These are phyloP conservation scores for Carassius gibelio DNA, from an alignment of 2,113 vertebrate genomes.

Conservation along the genomic window DNA sequence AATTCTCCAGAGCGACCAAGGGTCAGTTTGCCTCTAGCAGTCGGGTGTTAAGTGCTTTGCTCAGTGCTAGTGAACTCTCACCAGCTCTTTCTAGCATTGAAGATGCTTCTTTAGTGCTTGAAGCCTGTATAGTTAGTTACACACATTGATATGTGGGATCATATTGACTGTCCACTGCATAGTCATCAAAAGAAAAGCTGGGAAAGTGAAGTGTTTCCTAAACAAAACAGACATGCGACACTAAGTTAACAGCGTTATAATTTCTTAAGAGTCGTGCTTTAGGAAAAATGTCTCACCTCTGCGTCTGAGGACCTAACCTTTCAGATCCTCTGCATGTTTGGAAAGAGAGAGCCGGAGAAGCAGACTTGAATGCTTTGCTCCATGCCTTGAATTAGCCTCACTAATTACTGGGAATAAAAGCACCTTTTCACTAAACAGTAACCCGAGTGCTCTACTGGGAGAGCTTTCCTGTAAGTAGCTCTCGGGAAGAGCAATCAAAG, in stretches of 20 bases:
- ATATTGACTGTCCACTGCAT: too few relatives aligned
- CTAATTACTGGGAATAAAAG: constrained; percentile 61
- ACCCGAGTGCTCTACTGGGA: constrained; percentile 63
- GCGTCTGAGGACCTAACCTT: constrained; percentile 44
- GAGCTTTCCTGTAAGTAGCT: constrained; percentile 62
- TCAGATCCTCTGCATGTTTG: constrained; percentile 51
- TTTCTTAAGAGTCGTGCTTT: constrained; percentile 51
- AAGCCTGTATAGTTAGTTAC: neutral
- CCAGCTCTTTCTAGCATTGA: neutral
- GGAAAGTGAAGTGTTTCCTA: constrained; percentile 29
- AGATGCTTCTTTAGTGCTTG: neutral
- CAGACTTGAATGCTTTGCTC: constrained; percentile 34
- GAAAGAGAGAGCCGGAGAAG: constrained; percentile 34
- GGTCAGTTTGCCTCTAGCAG: constrained; percentile 5
- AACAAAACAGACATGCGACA: constrained; percentile 52
- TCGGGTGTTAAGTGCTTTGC: neutral
- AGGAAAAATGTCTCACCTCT: constrained; percentile 52
- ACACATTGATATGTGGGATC: neutral
- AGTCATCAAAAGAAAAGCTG: constrained; percentile 3
- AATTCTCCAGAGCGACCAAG: constrained; percentile 9
- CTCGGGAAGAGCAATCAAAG: constrained; percentile 54
- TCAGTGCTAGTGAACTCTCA: neutral
- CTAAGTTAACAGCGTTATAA: constrained; percentile 42
- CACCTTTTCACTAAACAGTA: constrained; percentile 64
- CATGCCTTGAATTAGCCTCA: constrained; percentile 54